phyloP scores from a whole-genome alignment of 2,888 invertebrate species.

The Marasmarcha lunaedactyla region DNA sequence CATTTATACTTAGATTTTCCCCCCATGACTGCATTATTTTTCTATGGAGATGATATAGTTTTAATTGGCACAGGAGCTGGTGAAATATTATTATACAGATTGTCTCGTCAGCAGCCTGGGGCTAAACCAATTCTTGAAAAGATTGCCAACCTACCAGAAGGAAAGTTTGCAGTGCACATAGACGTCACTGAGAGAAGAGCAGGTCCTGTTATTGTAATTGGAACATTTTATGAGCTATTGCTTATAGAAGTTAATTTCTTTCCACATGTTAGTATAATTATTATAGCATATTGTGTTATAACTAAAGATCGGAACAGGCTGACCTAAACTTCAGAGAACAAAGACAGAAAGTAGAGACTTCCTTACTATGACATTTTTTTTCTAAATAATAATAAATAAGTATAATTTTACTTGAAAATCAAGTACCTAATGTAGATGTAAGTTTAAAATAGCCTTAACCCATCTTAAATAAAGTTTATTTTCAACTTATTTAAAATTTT shows the following conservation, averaged over 20 bases:
- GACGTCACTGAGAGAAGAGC: constrained; percentile 45
- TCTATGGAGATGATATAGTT: constrained; percentile 39
- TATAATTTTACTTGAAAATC: no score
- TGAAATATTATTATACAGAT: constrained; percentile 40
- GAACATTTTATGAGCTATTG: constrained; percentile 42
- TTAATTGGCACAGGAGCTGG: constrained; percentile 39
- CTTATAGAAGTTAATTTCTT: constrained; percentile 41
- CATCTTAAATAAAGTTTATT: no score
- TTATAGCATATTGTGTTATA: no score
- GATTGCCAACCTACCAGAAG: constrained; percentile 34
- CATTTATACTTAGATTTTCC: constrained; percentile 51
- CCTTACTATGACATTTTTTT: neutral
- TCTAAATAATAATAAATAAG: neutral
- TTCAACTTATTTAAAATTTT: no score
- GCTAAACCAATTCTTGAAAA: constrained; percentile 37
- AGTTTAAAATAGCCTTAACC: no score
- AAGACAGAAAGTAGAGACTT: neutral
- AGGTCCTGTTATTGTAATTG: constrained; percentile 39
- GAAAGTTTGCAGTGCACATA: constrained; percentile 40
- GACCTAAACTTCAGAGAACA: no score
- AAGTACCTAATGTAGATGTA: no score
- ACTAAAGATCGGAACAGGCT: no score
- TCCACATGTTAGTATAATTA: constrained; percentile 44
- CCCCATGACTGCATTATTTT: constrained; percentile 44
- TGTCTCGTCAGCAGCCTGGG: constrained; percentile 33